Evolutionary conservation across 2,797 vertebrate genomes (phyloP).

Genomic region (Microchirus variegatus): DNA sequence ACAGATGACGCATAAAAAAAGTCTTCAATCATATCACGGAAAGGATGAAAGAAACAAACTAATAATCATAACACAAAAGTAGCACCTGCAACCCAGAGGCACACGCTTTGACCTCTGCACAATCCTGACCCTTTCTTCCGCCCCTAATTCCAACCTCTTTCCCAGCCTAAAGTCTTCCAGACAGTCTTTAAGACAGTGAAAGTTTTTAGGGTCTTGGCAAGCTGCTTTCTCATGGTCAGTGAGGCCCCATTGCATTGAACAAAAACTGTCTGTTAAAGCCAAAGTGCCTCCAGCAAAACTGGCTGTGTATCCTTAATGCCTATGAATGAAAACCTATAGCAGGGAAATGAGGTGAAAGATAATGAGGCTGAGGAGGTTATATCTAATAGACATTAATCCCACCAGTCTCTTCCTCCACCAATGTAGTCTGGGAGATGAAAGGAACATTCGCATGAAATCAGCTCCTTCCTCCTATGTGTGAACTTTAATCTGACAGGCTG

Average conservation of each 20-base stretch:
- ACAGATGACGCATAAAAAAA: no score
- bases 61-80: slow-evolving; percentile 11
- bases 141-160: slow-evolving; percentile 30
- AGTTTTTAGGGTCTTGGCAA: slow-evolving; percentile 29
- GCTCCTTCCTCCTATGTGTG: neutral
- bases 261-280: slow-evolving; percentile 48
- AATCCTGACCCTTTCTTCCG: slow-evolving; percentile 41
- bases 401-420: no score
- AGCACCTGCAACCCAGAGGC: slow-evolving; percentile 35
- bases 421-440: neutral
- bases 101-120: slow-evolving; percentile 7
- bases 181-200: slow-evolving; percentile 39
- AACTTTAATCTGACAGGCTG: slow-evolving; percentile 24
- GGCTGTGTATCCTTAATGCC: slow-evolving; percentile 25
- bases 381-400: slow-evolving; percentile 16
- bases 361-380: slow-evolving; percentile 10
- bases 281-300: slow-evolving; percentile 15
- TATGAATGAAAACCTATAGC: slow-evolving; percentile 23
- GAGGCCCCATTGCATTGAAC: slow-evolving; percentile 44
- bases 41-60: neutral
- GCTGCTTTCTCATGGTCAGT: slow-evolving; percentile 26
- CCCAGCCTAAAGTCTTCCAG: slow-evolving; percentile 10
- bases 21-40: no score
- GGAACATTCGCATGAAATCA: neutral
- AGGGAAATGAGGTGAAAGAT: slow-evolving; percentile 21